Base-by-base conservation (phyloP, 2,888 invertebrate genomes). In the Cephus sareptanus region DNA sequence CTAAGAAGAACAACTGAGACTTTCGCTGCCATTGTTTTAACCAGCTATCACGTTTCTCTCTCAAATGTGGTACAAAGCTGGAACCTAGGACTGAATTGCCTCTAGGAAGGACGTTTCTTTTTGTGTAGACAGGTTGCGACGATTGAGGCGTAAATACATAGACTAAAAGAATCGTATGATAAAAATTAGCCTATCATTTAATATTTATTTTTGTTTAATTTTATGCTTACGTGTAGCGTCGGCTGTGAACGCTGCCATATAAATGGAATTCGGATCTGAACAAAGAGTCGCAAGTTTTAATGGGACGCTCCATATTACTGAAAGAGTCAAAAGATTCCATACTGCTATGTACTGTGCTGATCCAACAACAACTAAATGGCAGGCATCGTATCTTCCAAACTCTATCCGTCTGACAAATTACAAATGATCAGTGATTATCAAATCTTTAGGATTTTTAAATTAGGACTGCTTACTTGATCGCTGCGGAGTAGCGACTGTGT, bases 301-400 rank as follows among this genome's bases (percentile, higher is more conserved):
- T 23, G 93, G 91, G 3, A 96, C 95, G 75, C 92, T 93, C 96
- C 97, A 97, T 35, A 93, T 92, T 76, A 96, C 92, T 34, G 94
- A 93, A n/a, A 96, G 91, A 0, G 95, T 95, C 76, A 96, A 90
- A 30, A 96, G 91, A 92, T 96, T 95, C 96, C 96, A 96, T 1
- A 95, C 95, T 3, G 93, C 94, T 12, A 96, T 84, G 80, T 94
- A 94, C 15, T 92, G 90, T 4, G 92, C 89, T n/a, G 94, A 94
- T 70, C 92, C 92, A 40, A 92, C 90, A n/a, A 95, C 93, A 74
- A 94, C 85, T 34, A 95, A 90, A 87, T 95, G 94, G 81, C 94
- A 93, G 77, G 93, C 92, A 77, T 93, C 92, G 74, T 92, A 91
- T 77, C 91, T 92, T 6, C 95, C 95, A 90, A 95, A 95, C 87